Conservation (phyloP, 92 coral and sea anemone genomes). For the Zoanthus sansibaricus region DNA sequence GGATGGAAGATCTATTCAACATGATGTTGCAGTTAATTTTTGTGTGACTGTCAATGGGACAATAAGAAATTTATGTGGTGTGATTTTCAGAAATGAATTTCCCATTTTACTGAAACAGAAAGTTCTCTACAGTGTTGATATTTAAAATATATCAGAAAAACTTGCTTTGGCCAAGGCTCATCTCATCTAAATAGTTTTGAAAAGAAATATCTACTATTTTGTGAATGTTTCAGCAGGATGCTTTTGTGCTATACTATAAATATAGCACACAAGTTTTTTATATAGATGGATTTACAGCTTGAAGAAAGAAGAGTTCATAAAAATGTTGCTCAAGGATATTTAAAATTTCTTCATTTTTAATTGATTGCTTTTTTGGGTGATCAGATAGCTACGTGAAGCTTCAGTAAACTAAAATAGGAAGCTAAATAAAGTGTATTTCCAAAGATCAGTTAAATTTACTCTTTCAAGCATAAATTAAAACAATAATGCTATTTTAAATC, state of each 20-base stretch:
- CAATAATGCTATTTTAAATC: too few species aligned
- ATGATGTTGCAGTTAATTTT: slow-evolving; percentile 76
- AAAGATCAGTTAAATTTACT: too few species aligned
- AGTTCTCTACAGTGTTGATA: not conserved
- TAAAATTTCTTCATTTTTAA: too few species aligned
- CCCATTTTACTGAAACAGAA: not conserved
- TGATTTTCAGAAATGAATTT: not conserved
- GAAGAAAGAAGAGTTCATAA: too few species aligned
- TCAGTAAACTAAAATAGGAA: too few species aligned
- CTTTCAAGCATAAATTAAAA: too few species aligned
- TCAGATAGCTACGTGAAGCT: too few species aligned
- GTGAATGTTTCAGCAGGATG: not conserved
- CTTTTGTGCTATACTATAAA: not conserved
- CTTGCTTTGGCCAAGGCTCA: not conserved
- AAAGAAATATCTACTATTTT: not conserved
- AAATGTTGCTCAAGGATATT: too few species aligned
- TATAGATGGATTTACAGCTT: too few species aligned
- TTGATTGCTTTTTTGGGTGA: too few species aligned
- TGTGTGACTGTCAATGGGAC: not conserved
- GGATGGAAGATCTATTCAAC: slow-evolving; percentile 80
- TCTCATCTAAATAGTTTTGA: not conserved
- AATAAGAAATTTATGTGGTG: not conserved
- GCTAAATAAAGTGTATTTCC: too few species aligned
- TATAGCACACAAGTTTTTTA: not conserved
- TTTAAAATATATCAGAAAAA: not conserved